phyloP scores from a whole-genome alignment of 2,797 vertebrate genomes.

The Pseudotriccus pelzelni region DNA sequence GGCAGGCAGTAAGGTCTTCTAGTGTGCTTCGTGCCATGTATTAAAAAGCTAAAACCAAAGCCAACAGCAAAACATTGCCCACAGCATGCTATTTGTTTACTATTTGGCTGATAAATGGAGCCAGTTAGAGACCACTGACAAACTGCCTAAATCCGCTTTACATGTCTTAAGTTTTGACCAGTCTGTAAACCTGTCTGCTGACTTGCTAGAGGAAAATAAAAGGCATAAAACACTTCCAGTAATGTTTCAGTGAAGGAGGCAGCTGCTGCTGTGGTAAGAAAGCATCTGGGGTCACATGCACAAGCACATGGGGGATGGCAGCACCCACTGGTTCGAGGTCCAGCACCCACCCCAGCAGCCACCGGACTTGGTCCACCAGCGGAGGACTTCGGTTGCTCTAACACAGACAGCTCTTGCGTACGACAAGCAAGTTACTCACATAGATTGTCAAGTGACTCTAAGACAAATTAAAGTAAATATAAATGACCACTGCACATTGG shows the following conservation, averaged over 20 bases:
- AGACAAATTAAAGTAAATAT: not conserved
- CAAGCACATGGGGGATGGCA: not conserved
- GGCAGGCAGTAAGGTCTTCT: not conserved
- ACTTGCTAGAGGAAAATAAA: not conserved
- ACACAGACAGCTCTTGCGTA: not conserved
- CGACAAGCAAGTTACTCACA: not conserved
- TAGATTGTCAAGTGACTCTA: not conserved
- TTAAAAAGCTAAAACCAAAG: slow-evolving; percentile 14
- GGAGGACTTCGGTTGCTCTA: not conserved
- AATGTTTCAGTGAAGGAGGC: not conserved
- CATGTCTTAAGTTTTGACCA: not conserved
- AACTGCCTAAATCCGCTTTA: not conserved
- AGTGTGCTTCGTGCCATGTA: not conserved
- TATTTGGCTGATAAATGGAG: not conserved
- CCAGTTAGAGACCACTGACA: not conserved
- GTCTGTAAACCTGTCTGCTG: not conserved
- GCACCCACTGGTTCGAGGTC: not conserved
- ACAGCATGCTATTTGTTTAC: not conserved
- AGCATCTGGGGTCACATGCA: fast-evolving
- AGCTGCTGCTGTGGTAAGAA: fast-evolving
- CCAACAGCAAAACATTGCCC: not conserved
- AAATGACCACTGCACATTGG: not conserved
- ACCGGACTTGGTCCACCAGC: fast-evolving
- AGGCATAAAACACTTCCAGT: not conserved
- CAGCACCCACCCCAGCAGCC: not conserved